These are phyloP conservation scores for Sphaerophoria taeniata DNA, from an alignment of 2,888 invertebrate genomes.

Conservation along the genomic window DNA sequence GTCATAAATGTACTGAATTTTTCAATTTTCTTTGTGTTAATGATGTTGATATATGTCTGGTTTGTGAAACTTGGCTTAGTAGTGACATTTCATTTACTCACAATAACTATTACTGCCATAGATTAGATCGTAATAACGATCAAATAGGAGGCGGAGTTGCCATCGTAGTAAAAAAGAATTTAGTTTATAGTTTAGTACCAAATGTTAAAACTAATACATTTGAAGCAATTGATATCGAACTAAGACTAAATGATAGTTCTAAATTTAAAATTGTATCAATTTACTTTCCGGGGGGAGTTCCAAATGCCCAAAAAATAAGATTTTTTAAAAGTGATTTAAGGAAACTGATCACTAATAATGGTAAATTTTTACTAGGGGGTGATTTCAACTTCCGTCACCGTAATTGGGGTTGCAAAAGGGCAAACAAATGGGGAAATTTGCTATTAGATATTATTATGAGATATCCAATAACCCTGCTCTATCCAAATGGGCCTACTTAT, in stretches of 20 bases:
- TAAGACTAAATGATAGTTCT: neutral
- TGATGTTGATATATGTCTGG: constrained; percentile 23
- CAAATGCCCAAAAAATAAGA: neutral
- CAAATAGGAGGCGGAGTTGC: constrained; percentile 28
- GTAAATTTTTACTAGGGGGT: neutral
- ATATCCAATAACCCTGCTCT: constrained; percentile 17
- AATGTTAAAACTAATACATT: constrained; percentile 7
- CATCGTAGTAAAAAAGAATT: constrained; percentile 19
- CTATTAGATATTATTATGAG: neutral
- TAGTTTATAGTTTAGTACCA: constrained; percentile 21
- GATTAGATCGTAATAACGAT: constrained; percentile 12
- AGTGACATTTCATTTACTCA: neutral
- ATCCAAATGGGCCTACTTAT: constrained; percentile 23
- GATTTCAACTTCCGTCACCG: neutral
- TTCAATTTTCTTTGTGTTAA: constrained; percentile 7
- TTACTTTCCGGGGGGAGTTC: neutral
- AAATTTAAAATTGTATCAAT: constrained; percentile 8
- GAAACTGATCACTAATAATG: neutral
- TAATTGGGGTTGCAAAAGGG: constrained; percentile 10
- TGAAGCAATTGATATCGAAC: constrained; percentile 2
- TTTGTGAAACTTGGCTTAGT: constrained; percentile 4
- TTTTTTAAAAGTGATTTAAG: constrained; percentile 8
- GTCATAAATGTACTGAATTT: constrained; percentile 20
- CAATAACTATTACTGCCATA: constrained; percentile 3
- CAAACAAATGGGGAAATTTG: constrained; percentile 10